Percentiles rank a stretch among this genome's conserved stretches.
Evolutionary conservation across 2,797 vertebrate genomes (phyloP).

Genomic region (Calcarius lapponicus): DNA sequence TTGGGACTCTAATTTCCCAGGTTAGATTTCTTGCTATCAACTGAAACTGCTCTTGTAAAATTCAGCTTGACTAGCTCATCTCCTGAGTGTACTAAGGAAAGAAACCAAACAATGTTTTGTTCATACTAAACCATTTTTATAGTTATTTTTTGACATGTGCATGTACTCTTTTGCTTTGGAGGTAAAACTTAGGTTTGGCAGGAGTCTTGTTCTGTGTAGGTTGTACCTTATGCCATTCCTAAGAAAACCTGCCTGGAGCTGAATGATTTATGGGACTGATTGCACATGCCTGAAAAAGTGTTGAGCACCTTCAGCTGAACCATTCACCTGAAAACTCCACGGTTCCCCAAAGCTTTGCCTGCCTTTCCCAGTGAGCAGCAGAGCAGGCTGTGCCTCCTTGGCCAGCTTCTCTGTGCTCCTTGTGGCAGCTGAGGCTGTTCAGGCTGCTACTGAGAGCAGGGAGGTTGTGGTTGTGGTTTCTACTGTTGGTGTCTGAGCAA

Average conservation of each 20-base stretch:
- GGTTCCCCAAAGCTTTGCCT: background rate
- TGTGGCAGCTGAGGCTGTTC: background rate
- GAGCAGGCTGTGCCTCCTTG: rapidly evolving
- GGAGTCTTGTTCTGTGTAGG: background rate
- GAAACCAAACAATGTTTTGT: rapidly evolving
- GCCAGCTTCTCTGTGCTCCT: background rate
- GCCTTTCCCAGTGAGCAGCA: background rate
- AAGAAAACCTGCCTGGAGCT: background rate
- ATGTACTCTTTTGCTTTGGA: background rate
- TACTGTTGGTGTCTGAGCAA: background rate
- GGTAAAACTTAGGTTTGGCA: background rate
- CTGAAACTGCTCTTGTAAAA: background rate
- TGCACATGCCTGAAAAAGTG: background rate
- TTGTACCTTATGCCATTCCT: background rate
- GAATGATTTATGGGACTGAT: background rate
- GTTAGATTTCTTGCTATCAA: background rate
- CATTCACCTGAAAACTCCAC: rapidly evolving
- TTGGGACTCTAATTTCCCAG: background rate
- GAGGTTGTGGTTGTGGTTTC: background rate
- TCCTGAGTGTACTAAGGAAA: background rate
- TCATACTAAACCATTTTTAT: background rate
- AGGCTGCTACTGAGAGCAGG: rapidly evolving
- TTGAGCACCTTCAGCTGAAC: background rate
- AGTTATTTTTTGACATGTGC: background rate
- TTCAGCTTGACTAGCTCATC: background rate